Conservation (phyloP, 2,888 invertebrate species). For the Dorcus parallelipipedus region DNA sequence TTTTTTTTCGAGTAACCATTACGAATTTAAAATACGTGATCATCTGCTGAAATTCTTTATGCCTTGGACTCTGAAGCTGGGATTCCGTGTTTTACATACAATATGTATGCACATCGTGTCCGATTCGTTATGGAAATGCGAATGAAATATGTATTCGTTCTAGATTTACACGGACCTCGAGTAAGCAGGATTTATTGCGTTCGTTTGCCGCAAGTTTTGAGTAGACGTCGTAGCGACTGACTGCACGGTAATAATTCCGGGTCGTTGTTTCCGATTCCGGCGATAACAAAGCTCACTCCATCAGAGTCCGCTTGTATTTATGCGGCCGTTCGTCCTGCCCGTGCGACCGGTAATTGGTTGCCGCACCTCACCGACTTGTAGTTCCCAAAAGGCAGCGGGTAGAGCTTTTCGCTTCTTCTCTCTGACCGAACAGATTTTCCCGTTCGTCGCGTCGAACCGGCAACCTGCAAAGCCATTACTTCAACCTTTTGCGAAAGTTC, state of each 20-base stretch:
- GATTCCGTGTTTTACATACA: slow-evolving; percentile 4
- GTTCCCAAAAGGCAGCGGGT: slow-evolving; percentile 32
- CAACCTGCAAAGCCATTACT: no score
- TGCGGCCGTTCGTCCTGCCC: slow-evolving; percentile 38
- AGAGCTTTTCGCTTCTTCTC: slow-evolving; percentile 32
- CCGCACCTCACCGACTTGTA: slow-evolving; percentile 36
- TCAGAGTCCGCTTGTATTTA: slow-evolving; percentile 37
- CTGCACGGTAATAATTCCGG: slow-evolving; percentile 24
- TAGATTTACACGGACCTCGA: slow-evolving; percentile 26
- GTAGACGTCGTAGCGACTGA: slow-evolving; percentile 15
- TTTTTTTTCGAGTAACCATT: no score
- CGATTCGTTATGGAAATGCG: slow-evolving; percentile 30
- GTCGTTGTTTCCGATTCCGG: slow-evolving; percentile 26
- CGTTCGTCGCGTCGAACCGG: slow-evolving; percentile 22
- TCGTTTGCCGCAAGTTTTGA: slow-evolving; percentile 25
- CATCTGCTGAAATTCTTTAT: no score
- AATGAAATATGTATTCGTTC: slow-evolving; percentile 34
- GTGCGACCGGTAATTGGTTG: slow-evolving; percentile 40
- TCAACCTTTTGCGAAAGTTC: no score
- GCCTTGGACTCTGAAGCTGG: no score
- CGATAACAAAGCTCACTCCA: slow-evolving; percentile 33
- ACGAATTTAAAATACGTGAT: no score
- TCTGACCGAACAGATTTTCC: slow-evolving; percentile 33
- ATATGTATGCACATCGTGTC: slow-evolving; percentile 32
- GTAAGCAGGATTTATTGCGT: slow-evolving; percentile 27